Percentiles rank a stretch among this genome's conserved stretches.
phyloP scores from a whole-genome alignment of 2,888 invertebrate genomes.

The Helobdella robusta region DNA sequence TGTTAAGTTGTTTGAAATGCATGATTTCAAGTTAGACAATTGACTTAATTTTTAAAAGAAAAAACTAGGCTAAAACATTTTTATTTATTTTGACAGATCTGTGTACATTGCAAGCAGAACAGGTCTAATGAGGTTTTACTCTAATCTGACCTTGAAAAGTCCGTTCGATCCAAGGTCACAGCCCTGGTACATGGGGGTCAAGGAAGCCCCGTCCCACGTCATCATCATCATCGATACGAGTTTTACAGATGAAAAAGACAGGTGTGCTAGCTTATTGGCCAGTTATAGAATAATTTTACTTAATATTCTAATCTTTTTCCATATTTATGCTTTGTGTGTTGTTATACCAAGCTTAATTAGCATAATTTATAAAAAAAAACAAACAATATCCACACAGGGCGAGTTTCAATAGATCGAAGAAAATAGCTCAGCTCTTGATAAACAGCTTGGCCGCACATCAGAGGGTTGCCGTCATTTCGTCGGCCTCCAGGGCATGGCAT shows the following conservation, averaged over 20 bases:
- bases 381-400: no score
- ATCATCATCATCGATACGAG: slow-evolving; percentile 33
- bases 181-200: slow-evolving; percentile 33
- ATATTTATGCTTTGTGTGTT: neutral
- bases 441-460: slow-evolving; percentile 26
- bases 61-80: no score
- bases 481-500: slow-evolving; percentile 28
- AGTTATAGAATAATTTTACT: neutral
- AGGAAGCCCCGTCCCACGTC: slow-evolving; percentile 31
- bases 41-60: no score
- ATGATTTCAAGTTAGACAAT: no score
- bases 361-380: no score
- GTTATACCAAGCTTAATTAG: no score
- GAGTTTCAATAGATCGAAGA: slow-evolving; percentile 29
- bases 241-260: slow-evolving; percentile 25
- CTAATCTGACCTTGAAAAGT: slow-evolving; percentile 27
- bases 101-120: slow-evolving; percentile 33
- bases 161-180: slow-evolving; percentile 34
- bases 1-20: no score
- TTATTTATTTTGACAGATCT: no score
- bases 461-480: slow-evolving; percentile 30
- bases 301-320: neutral
- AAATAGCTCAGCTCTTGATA: slow-evolving; percentile 26
- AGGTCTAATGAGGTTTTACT: slow-evolving; percentile 30
- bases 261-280: neutral